phyloP scores from a whole-genome alignment of 2,888 invertebrate species.

The Mimachlamys varia region DNA sequence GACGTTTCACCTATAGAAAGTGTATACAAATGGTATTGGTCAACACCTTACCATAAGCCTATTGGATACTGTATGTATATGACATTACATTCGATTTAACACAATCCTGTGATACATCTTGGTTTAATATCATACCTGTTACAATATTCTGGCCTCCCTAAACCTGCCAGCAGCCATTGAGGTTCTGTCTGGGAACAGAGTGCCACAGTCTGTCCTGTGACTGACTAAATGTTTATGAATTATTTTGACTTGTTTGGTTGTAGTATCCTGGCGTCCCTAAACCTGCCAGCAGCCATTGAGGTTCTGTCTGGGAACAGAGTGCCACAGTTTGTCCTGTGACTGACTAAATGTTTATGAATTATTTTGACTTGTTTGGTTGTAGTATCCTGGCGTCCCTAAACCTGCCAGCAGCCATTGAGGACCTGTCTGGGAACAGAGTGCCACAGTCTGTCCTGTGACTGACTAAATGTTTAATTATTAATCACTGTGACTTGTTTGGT shows the following conservation, averaged over 20 bases:
- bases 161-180: constrained; percentile 99
- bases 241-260: background rate
- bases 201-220: constrained; percentile 92
- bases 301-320: constrained; percentile 86
- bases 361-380: background rate
- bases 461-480: constrained; percentile 69
- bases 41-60: too few relatives aligned
- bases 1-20: too few relatives aligned
- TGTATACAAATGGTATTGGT: too few relatives aligned
- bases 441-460: constrained; percentile 90
- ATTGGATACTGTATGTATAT: too few relatives aligned
- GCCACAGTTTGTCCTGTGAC: constrained; percentile 90
- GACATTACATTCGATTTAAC: too few relatives aligned
- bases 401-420: constrained; percentile 98
- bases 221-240: too few relatives aligned
- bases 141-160: constrained; percentile 90
- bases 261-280: constrained; percentile 92
- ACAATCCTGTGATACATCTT: too few relatives aligned
- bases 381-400: constrained; percentile 93
- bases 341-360: too few relatives aligned
- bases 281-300: constrained; percentile 98
- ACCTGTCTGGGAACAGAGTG: constrained; percentile 85
- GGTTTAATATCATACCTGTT: too few relatives aligned
- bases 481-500: background rate
- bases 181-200: constrained; percentile 85